phyloP scores from a whole-genome alignment of 1,140 invertebrate species.

The Drosophila carrolli region DNA sequence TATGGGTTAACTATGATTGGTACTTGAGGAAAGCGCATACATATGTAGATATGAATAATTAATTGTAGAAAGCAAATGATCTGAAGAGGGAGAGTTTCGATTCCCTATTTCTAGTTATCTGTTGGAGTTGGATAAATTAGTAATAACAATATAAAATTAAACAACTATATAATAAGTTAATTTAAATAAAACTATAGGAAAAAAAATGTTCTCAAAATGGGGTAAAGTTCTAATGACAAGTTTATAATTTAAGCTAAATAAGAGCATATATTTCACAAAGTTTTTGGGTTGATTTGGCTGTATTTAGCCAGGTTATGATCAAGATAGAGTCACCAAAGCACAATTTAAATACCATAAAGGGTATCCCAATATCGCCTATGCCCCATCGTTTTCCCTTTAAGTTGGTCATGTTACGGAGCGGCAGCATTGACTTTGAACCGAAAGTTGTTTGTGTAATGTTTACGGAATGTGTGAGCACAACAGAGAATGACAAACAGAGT shows the following conservation, averaged over 20 bases:
- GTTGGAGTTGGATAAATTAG: not conserved
- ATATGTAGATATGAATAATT: not conserved
- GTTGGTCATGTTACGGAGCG: conserved; percentile 43
- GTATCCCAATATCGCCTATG: not conserved
- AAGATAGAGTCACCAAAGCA: not conserved
- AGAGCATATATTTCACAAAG: too few relatives aligned
- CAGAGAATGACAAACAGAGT: conserved; percentile 66
- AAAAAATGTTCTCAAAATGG: too few relatives aligned
- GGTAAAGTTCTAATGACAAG: too few relatives aligned
- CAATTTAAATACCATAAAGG: not conserved
- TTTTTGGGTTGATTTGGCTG: too few relatives aligned
- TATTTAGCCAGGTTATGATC: too few relatives aligned
- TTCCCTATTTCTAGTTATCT: too few relatives aligned
- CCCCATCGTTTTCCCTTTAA: not conserved
- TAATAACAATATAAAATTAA: not conserved
- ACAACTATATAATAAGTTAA: not conserved
- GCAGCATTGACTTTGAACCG: conserved; percentile 77
- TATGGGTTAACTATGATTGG: not conserved
- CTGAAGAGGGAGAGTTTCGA: not conserved
- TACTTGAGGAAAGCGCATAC: not conserved
- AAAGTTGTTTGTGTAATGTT: conserved; percentile 64
- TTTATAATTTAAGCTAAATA: too few relatives aligned
- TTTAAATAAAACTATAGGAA: too few relatives aligned
- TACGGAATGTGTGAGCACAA: conserved; percentile 81
- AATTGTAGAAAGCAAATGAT: not conserved